phyloP scores from a whole-genome alignment of 2,113 vertebrate genomes.

The Stegastes partitus region DNA sequence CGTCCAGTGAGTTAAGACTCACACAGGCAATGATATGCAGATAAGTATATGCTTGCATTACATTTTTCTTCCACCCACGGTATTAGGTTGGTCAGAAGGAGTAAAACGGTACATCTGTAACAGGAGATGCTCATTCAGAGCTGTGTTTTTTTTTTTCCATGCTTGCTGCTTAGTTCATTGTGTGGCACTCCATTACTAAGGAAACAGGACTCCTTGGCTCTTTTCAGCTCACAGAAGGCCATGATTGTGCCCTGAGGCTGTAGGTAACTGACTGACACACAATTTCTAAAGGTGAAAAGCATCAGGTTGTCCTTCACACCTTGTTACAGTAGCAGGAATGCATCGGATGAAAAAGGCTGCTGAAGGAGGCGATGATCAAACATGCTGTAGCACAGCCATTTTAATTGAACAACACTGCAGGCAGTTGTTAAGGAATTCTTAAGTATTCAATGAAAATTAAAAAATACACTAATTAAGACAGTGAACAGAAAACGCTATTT shows the following conservation, averaged over 20 bases:
- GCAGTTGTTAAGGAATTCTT: neutral
- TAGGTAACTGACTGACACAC: constrained; percentile 52
- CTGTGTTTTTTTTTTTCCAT: constrained; percentile 27
- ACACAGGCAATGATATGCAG: too few species aligned
- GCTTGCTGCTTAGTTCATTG: constrained; percentile 44
- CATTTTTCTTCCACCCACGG: neutral
- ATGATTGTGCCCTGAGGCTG: constrained; percentile 60
- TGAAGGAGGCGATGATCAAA: neutral
- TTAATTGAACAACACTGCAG: neutral
- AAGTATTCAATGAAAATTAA: neutral
- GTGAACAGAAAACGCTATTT: neutral
- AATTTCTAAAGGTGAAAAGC: constrained; percentile 55
- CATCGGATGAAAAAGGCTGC: constrained; percentile 3
- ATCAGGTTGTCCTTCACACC: constrained; percentile 59
- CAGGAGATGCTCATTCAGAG: constrained; percentile 26
- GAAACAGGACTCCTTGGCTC: constrained; percentile 60
- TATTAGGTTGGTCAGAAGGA: neutral
- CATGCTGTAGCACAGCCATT: neutral
- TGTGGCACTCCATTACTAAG: constrained; percentile 40
- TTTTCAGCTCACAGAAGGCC: constrained; percentile 57
- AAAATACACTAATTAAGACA: constrained; percentile 8
- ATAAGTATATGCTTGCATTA: neutral
- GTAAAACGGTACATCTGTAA: constrained; percentile 27
- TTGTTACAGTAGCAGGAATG: constrained; percentile 28
- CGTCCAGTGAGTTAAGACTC: too few species aligned